These are phyloP conservation scores for Ditula angustiorana DNA, from an alignment of 2,888 invertebrate species.

Conservation along the genomic window DNA sequence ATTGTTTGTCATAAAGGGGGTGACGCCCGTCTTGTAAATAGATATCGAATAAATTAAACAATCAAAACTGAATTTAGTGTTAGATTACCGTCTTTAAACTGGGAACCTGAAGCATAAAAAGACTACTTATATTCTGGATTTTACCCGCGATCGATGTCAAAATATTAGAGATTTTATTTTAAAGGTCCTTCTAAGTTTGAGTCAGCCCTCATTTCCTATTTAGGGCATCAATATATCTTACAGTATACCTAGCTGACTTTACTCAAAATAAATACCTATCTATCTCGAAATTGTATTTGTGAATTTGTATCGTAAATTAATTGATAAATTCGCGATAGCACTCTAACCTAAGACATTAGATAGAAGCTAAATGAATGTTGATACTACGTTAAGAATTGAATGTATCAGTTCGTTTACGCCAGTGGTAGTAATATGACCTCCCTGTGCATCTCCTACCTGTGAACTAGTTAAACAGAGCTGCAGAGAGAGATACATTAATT, in stretches of 20 bases:
- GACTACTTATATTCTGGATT: neutral
- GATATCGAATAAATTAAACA: neutral
- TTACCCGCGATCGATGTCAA: neutral
- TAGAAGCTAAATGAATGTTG: conserved; percentile 26
- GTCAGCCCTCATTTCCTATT: neutral
- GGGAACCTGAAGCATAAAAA: neutral
- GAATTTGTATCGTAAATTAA: neutral
- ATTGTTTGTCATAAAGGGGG: neutral
- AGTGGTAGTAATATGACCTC: neutral
- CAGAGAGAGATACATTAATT: too few relatives aligned
- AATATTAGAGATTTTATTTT: neutral
- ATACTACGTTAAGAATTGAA: conserved; percentile 8
- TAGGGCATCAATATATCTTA: neutral
- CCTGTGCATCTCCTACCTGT: too few relatives aligned
- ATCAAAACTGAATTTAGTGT: neutral
- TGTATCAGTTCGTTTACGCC: conserved; percentile 6
- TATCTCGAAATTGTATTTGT: conserved; percentile 6
- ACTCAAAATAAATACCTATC: neutral
- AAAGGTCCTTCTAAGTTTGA: neutral
- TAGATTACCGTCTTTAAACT: neutral
- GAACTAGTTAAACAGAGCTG: too few relatives aligned
- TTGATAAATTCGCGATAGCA: neutral
- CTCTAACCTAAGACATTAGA: conserved; percentile 27
- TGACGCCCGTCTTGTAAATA: conserved; percentile 4
- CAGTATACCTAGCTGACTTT: too few relatives aligned